A percentile compares a stretch with the other conserved stretches of the same genome.
Conservation (phyloP, 1,140 invertebrate genomes). For the Hetaerina americana region DNA sequence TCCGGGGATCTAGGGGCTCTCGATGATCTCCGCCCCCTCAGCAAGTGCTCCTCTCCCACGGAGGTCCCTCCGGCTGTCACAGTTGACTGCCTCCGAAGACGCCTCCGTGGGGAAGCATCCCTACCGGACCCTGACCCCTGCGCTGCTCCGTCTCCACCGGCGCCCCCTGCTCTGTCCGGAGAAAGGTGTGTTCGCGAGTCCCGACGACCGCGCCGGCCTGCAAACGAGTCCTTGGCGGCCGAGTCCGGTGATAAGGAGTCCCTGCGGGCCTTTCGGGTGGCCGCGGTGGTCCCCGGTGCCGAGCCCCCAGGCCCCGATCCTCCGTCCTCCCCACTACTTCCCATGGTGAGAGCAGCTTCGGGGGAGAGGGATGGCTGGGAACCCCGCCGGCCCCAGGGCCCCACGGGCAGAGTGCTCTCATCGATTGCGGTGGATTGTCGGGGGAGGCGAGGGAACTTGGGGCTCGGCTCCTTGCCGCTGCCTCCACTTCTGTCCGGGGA, state of each 20-base stretch:
- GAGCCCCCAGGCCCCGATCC: too few relatives aligned
- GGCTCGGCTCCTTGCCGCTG: slow-evolving; percentile 38
- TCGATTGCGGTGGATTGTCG: slow-evolving; percentile 79
- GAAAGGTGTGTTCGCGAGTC: slow-evolving; percentile 66
- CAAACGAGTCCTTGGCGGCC: slow-evolving; percentile 39
- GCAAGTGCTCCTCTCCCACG: background rate
- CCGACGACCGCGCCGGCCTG: slow-evolving; percentile 38
- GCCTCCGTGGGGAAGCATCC: slow-evolving; percentile 34
- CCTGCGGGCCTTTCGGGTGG: slow-evolving; percentile 56
- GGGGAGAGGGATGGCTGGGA: slow-evolving; percentile 72
- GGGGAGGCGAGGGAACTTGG: slow-evolving; percentile 56
- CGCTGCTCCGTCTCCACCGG: slow-evolving; percentile 52
- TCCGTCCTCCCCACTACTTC: slow-evolving; percentile 21
- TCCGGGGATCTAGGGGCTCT: slow-evolving; percentile 40
- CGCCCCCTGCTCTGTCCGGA: slow-evolving; percentile 53
- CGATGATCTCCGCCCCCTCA: background rate
- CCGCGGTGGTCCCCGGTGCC: slow-evolving; percentile 25
- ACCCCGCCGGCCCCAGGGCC: slow-evolving; percentile 44
- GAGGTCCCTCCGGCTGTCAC: slow-evolving; percentile 38
- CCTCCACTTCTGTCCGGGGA: slow-evolving; percentile 27
- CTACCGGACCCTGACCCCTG: slow-evolving; percentile 24
- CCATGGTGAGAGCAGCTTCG: slow-evolving; percentile 34
- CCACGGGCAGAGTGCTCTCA: slow-evolving; percentile 58
- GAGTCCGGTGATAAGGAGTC: slow-evolving; percentile 81
- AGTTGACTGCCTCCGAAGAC: slow-evolving; percentile 64